Evolutionary conservation across 2,113 vertebrate genomes (phyloP), one percentile per base, ranked within the genome.

Genomic region (Castor canadensis): DNA sequence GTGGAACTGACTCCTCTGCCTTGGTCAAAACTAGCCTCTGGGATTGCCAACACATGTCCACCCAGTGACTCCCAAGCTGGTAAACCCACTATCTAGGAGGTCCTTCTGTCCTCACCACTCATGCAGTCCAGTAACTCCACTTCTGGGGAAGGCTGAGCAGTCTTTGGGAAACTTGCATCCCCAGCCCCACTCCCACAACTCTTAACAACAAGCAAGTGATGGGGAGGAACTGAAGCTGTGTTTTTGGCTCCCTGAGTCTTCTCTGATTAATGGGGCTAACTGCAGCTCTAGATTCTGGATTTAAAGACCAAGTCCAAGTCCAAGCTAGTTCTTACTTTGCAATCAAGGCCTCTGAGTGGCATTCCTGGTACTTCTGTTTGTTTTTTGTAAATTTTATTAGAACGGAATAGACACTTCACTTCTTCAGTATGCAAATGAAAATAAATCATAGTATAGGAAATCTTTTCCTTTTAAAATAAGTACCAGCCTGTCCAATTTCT

Each of bases 361-460:
- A 83, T 89, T 95, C 93, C 96, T 96, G 97, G 98, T 98, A 98
- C 98, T 98, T 95, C 89, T 97, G 95, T 98, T 98, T 97, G 97
- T n/a, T 97, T 97, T 98, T 98, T 98, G 98, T 98, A 98, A 97
- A 98, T 98, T 98, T 98, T 97, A 97, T 98, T 99, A 98, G 98
- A 98, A 98, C 91, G 98, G 98, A 98, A 98, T 98, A 99, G 98
- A 98, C 98, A 99, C 98, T 99, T 99, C 99, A 99, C 98, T 98
- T 99, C 98, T 98, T 99, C 98, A 98, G 98, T 99, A 99, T 99
- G 98, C 98, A 99, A 99, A 95, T 99, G 98, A 99, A 99, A 98
- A 99, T 99, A 99, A 22, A 35, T 96, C 99, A 98, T 99, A 99
- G 98, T 95, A 99, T 99, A 99, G 98, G 97, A 98, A 98, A 98